Base-by-base conservation (phyloP, 2,888 invertebrate genomes). In the Trachelus tabidus region DNA sequence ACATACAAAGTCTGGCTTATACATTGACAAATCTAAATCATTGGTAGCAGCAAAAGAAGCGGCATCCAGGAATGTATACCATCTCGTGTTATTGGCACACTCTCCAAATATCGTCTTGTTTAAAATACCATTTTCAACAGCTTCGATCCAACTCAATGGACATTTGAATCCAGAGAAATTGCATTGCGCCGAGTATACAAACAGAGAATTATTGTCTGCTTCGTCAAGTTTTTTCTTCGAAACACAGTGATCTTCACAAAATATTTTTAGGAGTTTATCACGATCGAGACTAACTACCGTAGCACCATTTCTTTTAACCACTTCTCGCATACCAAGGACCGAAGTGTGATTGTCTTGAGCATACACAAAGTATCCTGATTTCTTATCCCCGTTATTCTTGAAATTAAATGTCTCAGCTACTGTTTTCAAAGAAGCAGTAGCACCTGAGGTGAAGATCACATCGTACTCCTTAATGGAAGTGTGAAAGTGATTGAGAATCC, bases 131-230 rank as follows among this genome's bases (percentile, higher is more conserved):
- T 93, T 89, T 85, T 94, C 94, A 12, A 96, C 93, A 73, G 92
- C 89, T 34, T 93, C 86, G 73, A 97, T 94, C 94, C 96, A 95
- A 4, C 93, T 88, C 69, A 98, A 90, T 0, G 98, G 97, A 92
- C 97, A 97, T 91, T 98, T 98, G 76, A 93, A 94, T 0, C 99
- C 99, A 87, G 97, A 97, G 90, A 98, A 99, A 91, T 99, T 99
- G 88, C 97, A 98, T 91, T 98, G 97, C 0, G 98, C 98, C 0
- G 99, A 97, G 90, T 96, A 97, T 0, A 94, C 96, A 86, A 99
- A 94, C 69, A 99, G 93, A 0, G 94, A 94, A 84, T 93, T 93
- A 12, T 77, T 80, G 31, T 77, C 79, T 11, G 76, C 40, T 34
- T 79, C 73, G 23, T 79, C 73, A n/a, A 75, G n/a, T 15, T 68